Evolutionary conservation across 2,888 invertebrate species (phyloP).

Genomic region (Salticus scenicus): DNA sequence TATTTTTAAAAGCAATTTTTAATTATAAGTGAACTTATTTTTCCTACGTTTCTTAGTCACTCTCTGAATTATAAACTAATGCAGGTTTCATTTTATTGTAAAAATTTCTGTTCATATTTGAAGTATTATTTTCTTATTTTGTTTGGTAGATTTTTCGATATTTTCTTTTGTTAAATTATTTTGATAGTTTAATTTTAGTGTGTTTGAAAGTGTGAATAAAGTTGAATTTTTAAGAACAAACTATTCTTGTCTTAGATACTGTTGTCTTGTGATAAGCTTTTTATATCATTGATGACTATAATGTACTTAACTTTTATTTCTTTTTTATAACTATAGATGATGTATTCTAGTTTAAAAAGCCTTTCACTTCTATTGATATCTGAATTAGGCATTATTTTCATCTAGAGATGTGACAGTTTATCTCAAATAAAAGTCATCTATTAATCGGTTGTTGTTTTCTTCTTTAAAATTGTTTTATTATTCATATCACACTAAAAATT

Average conservation of each 20-base stretch:
- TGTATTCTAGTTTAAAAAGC: not conserved
- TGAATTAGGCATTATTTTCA: not conserved
- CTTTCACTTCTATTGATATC: not conserved
- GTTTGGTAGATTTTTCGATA: not conserved
- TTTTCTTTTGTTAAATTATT: no score
- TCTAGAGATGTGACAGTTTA: conserved; percentile 5
- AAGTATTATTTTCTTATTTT: not conserved
- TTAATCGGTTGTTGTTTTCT: not conserved
- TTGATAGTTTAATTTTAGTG: no score
- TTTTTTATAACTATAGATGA: not conserved
- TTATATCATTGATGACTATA: not conserved
- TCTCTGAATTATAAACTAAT: no score
- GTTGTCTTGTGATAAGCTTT: conserved; percentile 15
- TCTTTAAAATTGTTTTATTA: no score
- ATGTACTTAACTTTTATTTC: not conserved
- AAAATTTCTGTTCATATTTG: no score
- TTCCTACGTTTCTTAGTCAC: no score
- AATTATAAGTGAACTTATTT: no score
- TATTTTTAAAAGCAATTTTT: no score
- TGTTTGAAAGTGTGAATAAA: no score
- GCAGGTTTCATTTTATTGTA: no score
- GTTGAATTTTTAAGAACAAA: not conserved
- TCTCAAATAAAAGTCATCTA: not conserved
- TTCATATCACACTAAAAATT: no score
- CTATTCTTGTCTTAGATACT: not conserved